Percentiles rank a stretch among this genome's conserved stretches.
phyloP scores from a whole-genome alignment of 1,140 invertebrate species.

The Dinoponera quadriceps region DNA sequence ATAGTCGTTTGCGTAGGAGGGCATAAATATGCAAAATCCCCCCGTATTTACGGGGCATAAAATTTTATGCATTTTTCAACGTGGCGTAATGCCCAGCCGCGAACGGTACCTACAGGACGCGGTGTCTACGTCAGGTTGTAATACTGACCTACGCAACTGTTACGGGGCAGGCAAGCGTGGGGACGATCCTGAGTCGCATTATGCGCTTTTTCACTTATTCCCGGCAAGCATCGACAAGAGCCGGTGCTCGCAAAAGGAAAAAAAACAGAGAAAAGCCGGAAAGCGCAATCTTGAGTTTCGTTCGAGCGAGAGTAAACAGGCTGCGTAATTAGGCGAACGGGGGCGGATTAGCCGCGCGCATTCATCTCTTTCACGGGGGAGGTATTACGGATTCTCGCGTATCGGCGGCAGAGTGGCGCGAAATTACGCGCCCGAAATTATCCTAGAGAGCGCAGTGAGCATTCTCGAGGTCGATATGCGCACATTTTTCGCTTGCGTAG shows the following conservation, averaged over 20 bases:
- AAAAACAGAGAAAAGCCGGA: neutral
- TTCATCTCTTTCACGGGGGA: slow-evolving; percentile 31
- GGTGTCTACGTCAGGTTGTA: neutral
- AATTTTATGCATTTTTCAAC: slow-evolving; percentile 49
- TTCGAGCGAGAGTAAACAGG: slow-evolving; percentile 16
- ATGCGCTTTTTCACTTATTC: neutral
- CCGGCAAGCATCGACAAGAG: neutral
- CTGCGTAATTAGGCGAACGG: slow-evolving; percentile 21
- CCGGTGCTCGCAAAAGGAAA: neutral
- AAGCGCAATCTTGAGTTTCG: neutral
- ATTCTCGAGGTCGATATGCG: too few relatives aligned
- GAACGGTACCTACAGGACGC: neutral
- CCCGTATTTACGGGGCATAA: slow-evolving; percentile 20
- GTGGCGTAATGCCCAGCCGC: slow-evolving; percentile 5
- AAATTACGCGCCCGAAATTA: slow-evolving; percentile 23
- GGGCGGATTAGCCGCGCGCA: slow-evolving; percentile 19
- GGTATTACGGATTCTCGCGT: neutral
- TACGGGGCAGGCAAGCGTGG: too few relatives aligned
- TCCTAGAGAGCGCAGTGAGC: neutral
- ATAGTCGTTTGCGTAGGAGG: neutral
- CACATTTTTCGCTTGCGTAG: too few relatives aligned
- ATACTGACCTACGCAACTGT: slow-evolving; percentile 14
- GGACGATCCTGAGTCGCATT: neutral
- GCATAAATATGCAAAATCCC: slow-evolving; percentile 41
- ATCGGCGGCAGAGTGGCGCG: neutral